Evolutionary conservation across 1,140 invertebrate species (phyloP).

Genomic region (Bombus breviceps): DNA sequence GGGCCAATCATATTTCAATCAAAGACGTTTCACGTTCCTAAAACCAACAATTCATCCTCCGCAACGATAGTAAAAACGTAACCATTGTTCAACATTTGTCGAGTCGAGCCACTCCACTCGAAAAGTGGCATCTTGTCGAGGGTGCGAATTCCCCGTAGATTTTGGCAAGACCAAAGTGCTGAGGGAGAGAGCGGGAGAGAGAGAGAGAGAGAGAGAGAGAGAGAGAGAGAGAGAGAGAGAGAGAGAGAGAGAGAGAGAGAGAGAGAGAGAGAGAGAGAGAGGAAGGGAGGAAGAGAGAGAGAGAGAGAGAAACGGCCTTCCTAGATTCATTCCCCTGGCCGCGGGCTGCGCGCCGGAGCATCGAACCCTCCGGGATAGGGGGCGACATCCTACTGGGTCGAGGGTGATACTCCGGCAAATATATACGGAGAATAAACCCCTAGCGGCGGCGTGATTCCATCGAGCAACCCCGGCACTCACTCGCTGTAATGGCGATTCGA

Average conservation of each 20-base stretch:
- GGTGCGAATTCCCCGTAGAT: slow-evolving; percentile 74
- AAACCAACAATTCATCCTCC: not conserved
- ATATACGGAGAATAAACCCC: slow-evolving; percentile 80
- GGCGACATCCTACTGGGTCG: slow-evolving; percentile 70
- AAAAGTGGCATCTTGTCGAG: slow-evolving; percentile 67
- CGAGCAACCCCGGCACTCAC: slow-evolving; percentile 75
- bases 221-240: no score
- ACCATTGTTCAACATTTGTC: slow-evolving; percentile 69
- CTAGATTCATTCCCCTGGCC: slow-evolving; percentile 51
- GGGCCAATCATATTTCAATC: no score
- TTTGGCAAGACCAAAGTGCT: slow-evolving; percentile 69
- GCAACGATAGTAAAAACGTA: slow-evolving; percentile 41
- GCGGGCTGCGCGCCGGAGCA: slow-evolving; percentile 56
- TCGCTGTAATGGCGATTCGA: slow-evolving; percentile 80
- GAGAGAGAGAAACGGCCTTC: slow-evolving; percentile 47
- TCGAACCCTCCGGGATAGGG: slow-evolving; percentile 65
- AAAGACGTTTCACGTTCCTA: not conserved
- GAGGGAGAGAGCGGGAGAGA: not conserved
- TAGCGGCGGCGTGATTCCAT: slow-evolving; percentile 80
- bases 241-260: not conserved
- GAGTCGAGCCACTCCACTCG: slow-evolving; percentile 52
- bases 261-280: no score
- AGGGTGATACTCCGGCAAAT: slow-evolving; percentile 77
- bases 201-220: not conserved
- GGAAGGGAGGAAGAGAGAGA: not conserved